phyloP scores from a whole-genome alignment of 1,140 invertebrate species.

The Drosophila bocki region DNA sequence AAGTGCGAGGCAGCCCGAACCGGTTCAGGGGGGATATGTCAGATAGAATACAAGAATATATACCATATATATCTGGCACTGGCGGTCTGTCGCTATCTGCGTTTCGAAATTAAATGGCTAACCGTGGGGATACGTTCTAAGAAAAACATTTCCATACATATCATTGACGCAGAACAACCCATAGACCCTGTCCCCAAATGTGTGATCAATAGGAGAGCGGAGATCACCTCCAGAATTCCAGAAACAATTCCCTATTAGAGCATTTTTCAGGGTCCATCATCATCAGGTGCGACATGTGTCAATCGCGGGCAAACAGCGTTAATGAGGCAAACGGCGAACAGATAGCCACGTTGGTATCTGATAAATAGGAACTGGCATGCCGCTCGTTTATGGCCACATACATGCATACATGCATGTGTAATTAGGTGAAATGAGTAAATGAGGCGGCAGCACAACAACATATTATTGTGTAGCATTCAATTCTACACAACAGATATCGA shows the following conservation, averaged over 20 bases:
- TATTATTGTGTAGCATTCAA: constrained; percentile 13
- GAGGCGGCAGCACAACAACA: constrained; percentile 37
- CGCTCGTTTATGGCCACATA: constrained; percentile 31
- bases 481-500: constrained; percentile 33
- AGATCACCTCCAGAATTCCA: constrained; percentile 17
- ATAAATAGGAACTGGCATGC: constrained; percentile 51
- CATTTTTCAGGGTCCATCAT: neutral
- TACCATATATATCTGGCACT: constrained; percentile 23
- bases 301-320: constrained; percentile 24
- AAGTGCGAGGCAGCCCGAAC: constrained; percentile 48
- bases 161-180: constrained; percentile 16
- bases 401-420: constrained; percentile 57
- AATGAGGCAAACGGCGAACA: constrained; percentile 40
- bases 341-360: constrained; percentile 43
- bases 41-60: constrained; percentile 35
- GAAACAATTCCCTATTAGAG: neutral
- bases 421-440: constrained; percentile 65
- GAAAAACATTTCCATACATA: constrained; percentile 26
- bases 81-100: constrained; percentile 15
- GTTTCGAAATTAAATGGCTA: constrained; percentile 31
- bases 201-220: constrained; percentile 20
- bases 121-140: constrained; percentile 7
- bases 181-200: neutral
- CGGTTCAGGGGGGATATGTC: constrained; percentile 57
- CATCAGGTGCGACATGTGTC: constrained; percentile 43